Conservation (phyloP, 2,113 vertebrate species). For the Chaenocephalus aceratus region DNA sequence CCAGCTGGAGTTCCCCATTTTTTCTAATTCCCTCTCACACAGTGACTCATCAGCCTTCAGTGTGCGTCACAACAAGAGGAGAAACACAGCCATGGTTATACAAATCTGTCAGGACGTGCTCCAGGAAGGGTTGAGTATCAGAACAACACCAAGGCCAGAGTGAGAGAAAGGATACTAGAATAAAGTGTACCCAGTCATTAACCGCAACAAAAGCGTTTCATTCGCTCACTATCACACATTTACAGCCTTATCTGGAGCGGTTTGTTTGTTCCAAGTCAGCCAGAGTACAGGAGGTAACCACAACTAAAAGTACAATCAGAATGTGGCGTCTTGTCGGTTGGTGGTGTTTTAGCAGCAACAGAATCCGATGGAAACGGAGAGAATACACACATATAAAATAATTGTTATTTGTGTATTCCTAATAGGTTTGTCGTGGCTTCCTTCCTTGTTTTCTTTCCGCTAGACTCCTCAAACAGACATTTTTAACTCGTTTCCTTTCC, state of each 20-base stretch:
- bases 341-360: too few relatives aligned
- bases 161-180: not conserved
- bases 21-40: constrained; percentile 14
- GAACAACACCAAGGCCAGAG: not conserved
- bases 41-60: constrained; percentile 21
- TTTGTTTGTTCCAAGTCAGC: not conserved
- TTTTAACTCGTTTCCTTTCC: too few relatives aligned
- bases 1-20: constrained; percentile 10
- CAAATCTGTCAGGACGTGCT: not conserved
- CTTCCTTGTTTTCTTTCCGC: too few relatives aligned
- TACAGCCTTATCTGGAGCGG: constrained; percentile 8
- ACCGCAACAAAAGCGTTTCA: constrained; percentile 25
- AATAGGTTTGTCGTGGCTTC: too few relatives aligned
- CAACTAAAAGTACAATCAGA: not conserved
- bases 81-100: not conserved
- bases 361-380: too few relatives aligned
- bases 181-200: not conserved
- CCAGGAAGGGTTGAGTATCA: not conserved
- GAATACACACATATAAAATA: too few relatives aligned
- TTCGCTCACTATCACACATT: not conserved
- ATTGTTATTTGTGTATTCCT: too few relatives aligned
- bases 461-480: too few relatives aligned
- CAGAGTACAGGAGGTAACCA: not conserved
- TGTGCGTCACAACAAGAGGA: not conserved
- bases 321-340: not conserved